Percentiles rank a stretch among this genome's conserved stretches.
Evolutionary conservation across 2,888 invertebrate genomes (phyloP).

Genomic region (Gastracanthus pulcherrimus): DNA sequence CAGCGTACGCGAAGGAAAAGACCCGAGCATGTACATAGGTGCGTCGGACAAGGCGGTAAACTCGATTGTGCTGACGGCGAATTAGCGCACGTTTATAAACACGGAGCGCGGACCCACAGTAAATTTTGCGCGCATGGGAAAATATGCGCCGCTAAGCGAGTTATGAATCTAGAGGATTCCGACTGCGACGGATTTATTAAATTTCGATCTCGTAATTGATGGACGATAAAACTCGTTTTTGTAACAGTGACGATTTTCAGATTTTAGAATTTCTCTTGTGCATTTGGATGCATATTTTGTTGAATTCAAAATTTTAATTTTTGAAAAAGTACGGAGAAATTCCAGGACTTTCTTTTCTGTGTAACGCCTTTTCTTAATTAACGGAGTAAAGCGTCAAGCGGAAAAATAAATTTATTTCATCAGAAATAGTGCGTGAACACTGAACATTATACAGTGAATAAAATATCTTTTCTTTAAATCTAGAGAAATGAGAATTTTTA

Average conservation of each 20-base stretch:
- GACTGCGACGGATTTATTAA: neutral
- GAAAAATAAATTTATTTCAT: neutral
- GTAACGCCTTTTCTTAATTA: neutral
- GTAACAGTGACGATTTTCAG: neutral
- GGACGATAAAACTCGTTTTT: neutral
- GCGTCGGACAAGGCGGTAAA: neutral
- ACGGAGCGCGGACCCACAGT: neutral
- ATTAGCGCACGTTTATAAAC: neutral
- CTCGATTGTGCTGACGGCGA: constrained; percentile 1
- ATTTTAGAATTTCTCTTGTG: neutral
- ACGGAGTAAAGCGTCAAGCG: neutral
- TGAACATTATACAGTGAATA: too few species aligned
- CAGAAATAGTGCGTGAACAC: constrained; percentile 3
- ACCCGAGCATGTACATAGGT: neutral
- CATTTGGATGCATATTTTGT: neutral
- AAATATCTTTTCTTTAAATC: too few species aligned
- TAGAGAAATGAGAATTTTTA: too few species aligned
- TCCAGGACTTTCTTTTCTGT: neutral
- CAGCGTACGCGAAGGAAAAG: neutral
- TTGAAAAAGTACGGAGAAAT: neutral
- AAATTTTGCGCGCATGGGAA: neutral
- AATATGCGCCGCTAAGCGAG: neutral
- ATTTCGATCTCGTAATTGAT: neutral
- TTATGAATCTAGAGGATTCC: neutral
- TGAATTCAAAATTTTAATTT: neutral